Conservation (phyloP, 2,113 vertebrate genomes). For the Elephantulus edwardii region DNA sequence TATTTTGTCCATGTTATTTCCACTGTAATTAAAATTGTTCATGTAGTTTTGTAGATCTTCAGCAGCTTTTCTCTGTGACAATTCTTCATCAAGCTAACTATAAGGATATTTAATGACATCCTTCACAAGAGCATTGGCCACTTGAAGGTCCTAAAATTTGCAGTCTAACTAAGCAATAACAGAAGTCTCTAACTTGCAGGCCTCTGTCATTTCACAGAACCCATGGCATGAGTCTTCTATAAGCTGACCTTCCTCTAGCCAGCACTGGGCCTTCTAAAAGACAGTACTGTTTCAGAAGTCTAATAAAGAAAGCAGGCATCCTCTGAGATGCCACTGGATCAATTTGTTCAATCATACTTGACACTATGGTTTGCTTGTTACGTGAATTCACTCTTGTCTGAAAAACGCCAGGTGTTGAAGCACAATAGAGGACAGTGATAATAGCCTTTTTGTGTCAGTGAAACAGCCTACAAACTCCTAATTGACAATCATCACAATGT, state of each 20-base stretch:
- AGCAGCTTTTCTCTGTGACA: background rate
- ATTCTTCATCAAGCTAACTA: too few relatives aligned
- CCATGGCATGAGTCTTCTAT: background rate
- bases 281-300: rapidly evolving
- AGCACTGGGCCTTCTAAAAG: background rate
- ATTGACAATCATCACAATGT: slow-evolving; percentile 52
- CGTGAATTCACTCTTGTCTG: slow-evolving; percentile 54
- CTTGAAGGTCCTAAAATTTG: background rate
- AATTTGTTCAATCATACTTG: slow-evolving; percentile 40
- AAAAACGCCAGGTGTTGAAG: background rate
- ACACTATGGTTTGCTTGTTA: background rate
- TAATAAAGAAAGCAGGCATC: background rate
- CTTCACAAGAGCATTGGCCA: background rate
- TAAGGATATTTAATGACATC: background rate
- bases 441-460: slow-evolving; percentile 71
- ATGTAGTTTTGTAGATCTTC: background rate
- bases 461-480: slow-evolving; percentile 73
- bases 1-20: slow-evolving; percentile 19
- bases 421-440: background rate
- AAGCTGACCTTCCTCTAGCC: background rate
- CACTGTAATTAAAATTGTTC: background rate
- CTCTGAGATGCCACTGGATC: background rate
- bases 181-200: background rate
- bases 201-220: background rate
- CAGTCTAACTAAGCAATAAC: background rate